phyloP scores from a whole-genome alignment of 2,888 invertebrate genomes.

The Eremobia ochroleuca region DNA sequence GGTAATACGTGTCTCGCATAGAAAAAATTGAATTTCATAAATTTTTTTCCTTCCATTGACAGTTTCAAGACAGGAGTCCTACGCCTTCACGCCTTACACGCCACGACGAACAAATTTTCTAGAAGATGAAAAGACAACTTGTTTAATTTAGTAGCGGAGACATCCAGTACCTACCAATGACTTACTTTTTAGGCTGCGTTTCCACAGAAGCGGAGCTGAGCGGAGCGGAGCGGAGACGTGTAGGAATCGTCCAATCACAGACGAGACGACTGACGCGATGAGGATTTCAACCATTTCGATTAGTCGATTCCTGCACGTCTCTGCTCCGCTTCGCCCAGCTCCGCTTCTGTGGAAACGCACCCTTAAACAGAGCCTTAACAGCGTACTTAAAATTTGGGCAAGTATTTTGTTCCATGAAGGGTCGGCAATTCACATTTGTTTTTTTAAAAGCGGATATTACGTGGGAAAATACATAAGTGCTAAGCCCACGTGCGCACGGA shows the following conservation, averaged over 20 bases:
- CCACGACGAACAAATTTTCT: slow-evolving; percentile 8
- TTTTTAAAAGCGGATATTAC: slow-evolving; percentile 11
- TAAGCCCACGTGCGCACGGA: background rate
- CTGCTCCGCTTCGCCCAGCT: too few relatives aligned
- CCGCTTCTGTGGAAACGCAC: too few relatives aligned
- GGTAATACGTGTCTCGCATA: slow-evolving; percentile 4
- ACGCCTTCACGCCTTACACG: slow-evolving; percentile 2
- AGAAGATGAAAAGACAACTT: slow-evolving; percentile 3
- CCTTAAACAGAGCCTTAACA: slow-evolving; percentile 19
- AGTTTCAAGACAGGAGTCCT: slow-evolving; percentile 7
- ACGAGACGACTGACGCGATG: too few relatives aligned
- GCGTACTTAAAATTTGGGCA: slow-evolving; percentile 22
- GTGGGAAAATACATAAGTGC: background rate
- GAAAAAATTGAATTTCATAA: slow-evolving; percentile 4
- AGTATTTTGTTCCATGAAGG: slow-evolving; percentile 29
- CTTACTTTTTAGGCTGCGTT: too few relatives aligned
- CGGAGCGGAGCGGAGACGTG: too few relatives aligned
- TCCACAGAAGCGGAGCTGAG: too few relatives aligned
- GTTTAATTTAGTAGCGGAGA: slow-evolving; percentile 14
- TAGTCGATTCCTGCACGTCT: too few relatives aligned
- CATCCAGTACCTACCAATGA: background rate
- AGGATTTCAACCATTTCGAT: too few relatives aligned
- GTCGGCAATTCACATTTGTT: slow-evolving; percentile 15
- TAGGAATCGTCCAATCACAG: too few relatives aligned
- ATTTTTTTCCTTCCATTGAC: slow-evolving; percentile 16